These are phyloP conservation scores for Phortica okadai DNA, from an alignment of 2,888 invertebrate genomes.

Conservation along the genomic window DNA sequence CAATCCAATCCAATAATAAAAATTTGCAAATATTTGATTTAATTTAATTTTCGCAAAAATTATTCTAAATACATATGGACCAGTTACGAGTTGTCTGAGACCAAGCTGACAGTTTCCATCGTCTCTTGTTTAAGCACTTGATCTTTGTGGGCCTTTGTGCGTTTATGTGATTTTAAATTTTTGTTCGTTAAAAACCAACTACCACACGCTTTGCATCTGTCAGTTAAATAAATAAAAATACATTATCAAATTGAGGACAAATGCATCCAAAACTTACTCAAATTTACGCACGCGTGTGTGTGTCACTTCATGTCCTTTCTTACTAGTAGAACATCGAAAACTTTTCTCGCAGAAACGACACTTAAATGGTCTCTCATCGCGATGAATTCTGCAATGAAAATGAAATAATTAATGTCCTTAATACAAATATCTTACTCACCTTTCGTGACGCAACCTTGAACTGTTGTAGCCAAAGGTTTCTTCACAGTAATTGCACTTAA, in stretches of 20 bases:
- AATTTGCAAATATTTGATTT: no score
- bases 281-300: slow-evolving; percentile 6
- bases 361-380: slow-evolving; percentile 17
- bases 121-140: no score
- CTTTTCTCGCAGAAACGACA: slow-evolving; percentile 14
- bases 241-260: background rate
- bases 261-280: background rate
- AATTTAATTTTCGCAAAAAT: no score
- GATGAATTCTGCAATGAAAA: slow-evolving; percentile 4
- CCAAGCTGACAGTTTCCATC: no score
- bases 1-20: no score
- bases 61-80: no score
- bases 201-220: slow-evolving; percentile 12
- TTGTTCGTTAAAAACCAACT: slow-evolving; percentile 6
- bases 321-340: slow-evolving; percentile 2
- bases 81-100: no score
- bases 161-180: slow-evolving; percentile 6
- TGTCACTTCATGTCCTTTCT: slow-evolving; percentile 5
- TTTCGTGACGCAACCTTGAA: slow-evolving; percentile 59
- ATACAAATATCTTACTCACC: slow-evolving; percentile 42
- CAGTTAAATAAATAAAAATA: background rate
- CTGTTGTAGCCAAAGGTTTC: slow-evolving; percentile 62
- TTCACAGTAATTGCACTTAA: slow-evolving; percentile 61
- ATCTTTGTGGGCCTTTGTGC: slow-evolving; percentile 7
- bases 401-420: background rate